Evolutionary conservation across 2,113 vertebrate species (phyloP).

Genomic region (Puma concolor): DNA sequence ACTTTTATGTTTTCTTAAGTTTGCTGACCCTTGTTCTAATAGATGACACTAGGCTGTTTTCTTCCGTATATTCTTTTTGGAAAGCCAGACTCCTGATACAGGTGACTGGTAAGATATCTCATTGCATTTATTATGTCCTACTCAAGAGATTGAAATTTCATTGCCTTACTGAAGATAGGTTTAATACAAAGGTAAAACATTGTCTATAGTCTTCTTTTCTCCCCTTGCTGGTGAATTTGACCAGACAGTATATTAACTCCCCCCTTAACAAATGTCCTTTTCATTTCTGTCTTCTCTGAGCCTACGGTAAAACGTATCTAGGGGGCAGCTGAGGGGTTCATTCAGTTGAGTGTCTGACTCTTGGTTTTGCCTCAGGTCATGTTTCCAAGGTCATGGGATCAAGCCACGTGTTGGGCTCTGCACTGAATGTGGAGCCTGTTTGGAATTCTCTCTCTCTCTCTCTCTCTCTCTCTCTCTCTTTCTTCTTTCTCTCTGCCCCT

Average conservation of each 20-base stretch:
- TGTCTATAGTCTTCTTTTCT: not conserved
- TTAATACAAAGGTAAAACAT: not conserved
- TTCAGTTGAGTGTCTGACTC: no score
- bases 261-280: not conserved
- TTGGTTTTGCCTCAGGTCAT: no score
- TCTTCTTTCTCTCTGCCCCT: no score
- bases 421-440: no score
- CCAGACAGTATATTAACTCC: not conserved
- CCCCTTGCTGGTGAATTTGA: not conserved
- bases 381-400: no score
- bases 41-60: constrained; percentile 14
- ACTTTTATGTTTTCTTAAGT: not conserved
- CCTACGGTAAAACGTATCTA: not conserved
- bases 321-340: no score
- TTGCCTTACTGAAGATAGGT: not conserved
- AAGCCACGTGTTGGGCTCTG: no score
- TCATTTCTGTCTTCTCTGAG: not conserved
- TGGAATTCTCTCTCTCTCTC: no score
- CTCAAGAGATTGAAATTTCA: not conserved
- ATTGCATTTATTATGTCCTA: not conserved
- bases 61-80: constrained; percentile 15
- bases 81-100: not conserved
- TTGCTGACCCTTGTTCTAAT: not conserved
- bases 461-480: no score
- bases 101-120: not conserved